Evolutionary conservation across 1,140 invertebrate species (phyloP).

Genomic region (Oncopeltus fasciatus): DNA sequence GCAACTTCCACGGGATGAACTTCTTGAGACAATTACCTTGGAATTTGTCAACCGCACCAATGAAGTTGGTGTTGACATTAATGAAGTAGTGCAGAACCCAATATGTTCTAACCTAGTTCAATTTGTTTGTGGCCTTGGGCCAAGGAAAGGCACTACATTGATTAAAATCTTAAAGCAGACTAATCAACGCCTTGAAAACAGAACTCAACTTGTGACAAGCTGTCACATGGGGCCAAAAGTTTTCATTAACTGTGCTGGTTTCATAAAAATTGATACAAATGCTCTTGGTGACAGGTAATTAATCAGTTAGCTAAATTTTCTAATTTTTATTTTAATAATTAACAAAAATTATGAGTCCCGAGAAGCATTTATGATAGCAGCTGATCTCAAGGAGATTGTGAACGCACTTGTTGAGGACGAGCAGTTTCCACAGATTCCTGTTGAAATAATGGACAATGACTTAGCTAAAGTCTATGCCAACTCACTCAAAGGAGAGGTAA

Average conservation of each 20-base stretch:
- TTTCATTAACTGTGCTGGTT: slow-evolving; percentile 97
- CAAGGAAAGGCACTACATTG: slow-evolving; percentile 80
- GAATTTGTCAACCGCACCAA: slow-evolving; percentile 89
- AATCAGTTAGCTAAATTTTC: too few relatives aligned
- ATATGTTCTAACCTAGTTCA: slow-evolving; percentile 85
- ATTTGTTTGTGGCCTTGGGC: slow-evolving; percentile 94
- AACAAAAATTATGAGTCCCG: too few relatives aligned
- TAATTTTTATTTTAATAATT: too few relatives aligned
- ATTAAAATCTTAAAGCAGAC: slow-evolving; percentile 85
- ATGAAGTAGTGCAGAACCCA: slow-evolving; percentile 73
- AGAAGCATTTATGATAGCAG: slow-evolving; percentile 70
- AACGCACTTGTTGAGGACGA: slow-evolving; percentile 64
- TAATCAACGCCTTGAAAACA: slow-evolving; percentile 82
- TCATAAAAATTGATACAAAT: slow-evolving; percentile 96
- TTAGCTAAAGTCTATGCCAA: slow-evolving; percentile 78
- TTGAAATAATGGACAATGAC: slow-evolving; percentile 88
- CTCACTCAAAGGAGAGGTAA: slow-evolving; percentile 65
- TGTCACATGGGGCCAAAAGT: slow-evolving; percentile 97
- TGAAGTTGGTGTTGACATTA: slow-evolving; percentile 98
- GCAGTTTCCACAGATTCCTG: slow-evolving; percentile 71
- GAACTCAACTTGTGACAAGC: slow-evolving; percentile 85
- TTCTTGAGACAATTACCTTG: slow-evolving; percentile 68
- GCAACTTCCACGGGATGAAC: slow-evolving; percentile 67
- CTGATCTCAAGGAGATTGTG: slow-evolving; percentile 68
- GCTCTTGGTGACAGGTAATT: slow-evolving; percentile 58